Percentiles rank a stretch among this genome's conserved stretches.
phyloP scores from a whole-genome alignment of 2,113 vertebrate genomes.

The Oncorhynchus keta region DNA sequence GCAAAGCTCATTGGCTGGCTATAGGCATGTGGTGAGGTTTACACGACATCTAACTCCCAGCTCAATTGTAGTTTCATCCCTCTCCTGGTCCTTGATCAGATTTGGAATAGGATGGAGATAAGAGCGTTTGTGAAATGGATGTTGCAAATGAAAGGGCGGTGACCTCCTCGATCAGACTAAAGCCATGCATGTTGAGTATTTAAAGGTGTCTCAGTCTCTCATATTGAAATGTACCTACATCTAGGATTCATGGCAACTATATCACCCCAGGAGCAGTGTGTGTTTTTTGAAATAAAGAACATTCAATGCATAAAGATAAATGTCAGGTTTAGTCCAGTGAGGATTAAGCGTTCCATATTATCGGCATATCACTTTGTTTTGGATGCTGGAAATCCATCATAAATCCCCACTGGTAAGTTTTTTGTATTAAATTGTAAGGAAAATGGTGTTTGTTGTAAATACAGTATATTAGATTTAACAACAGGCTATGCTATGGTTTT shows the following conservation, averaged over 20 bases:
- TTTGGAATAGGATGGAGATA: background rate
- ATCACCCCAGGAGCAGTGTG: background rate
- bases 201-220: background rate
- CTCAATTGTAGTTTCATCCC: background rate
- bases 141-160: background rate
- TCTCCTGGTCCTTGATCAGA: background rate
- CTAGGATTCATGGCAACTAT: background rate
- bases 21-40: too few species aligned
- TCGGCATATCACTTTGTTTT: background rate
- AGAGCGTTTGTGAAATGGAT: background rate
- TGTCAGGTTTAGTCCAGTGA: background rate
- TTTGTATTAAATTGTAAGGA: background rate
- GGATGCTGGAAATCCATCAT: background rate
- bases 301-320: slow-evolving; percentile 1
- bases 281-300: background rate
- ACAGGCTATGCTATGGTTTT: background rate
- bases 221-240: background rate
- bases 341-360: background rate
- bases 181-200: background rate
- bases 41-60: background rate
- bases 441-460: too few species aligned
- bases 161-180: background rate
- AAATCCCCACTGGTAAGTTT: background rate
- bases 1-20: background rate
- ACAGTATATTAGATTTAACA: too few species aligned